phyloP scores from a whole-genome alignment of 2,113 vertebrate genomes.

The Scalopus aquaticus region DNA sequence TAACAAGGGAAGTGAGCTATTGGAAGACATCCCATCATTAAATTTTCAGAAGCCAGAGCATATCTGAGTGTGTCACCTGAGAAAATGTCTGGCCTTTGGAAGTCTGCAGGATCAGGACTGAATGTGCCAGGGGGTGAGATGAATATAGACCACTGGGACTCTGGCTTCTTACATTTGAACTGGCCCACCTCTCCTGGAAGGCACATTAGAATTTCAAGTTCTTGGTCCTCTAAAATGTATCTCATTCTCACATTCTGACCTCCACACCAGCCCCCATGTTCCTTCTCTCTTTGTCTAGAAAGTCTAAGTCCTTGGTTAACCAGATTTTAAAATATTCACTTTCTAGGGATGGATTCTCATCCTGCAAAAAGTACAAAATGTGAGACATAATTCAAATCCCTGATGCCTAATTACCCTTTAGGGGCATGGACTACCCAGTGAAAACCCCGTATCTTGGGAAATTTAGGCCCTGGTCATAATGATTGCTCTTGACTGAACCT shows the following conservation, averaged over 20 bases:
- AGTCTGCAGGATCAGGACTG: not conserved
- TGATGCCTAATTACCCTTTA: not conserved
- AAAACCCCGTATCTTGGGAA: not conserved
- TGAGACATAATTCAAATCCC: not conserved
- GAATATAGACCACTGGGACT: not conserved
- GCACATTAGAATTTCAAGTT: not conserved
- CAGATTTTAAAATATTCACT: not conserved
- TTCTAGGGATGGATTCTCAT: not conserved
- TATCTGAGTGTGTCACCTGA: not conserved
- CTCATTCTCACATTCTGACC: not conserved
- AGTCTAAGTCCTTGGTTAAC: not conserved
- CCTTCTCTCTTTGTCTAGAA: not conserved
- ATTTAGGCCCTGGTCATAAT: not conserved
- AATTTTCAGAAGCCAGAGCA: slow-evolving; percentile 37
- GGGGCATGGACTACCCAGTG: not conserved
- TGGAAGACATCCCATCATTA: slow-evolving; percentile 45
- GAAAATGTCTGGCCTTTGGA: slow-evolving; percentile 31
- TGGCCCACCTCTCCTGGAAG: not conserved
- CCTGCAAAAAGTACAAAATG: not conserved
- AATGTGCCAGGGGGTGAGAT: not conserved
- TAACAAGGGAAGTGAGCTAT: slow-evolving; percentile 32
- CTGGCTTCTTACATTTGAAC: not conserved
- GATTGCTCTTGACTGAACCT: not conserved
- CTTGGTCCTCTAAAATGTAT: not conserved
- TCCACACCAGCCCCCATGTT: rapidly evolving